phyloP scores from a whole-genome alignment of 2,113 vertebrate genomes.

The Alces alces region DNA sequence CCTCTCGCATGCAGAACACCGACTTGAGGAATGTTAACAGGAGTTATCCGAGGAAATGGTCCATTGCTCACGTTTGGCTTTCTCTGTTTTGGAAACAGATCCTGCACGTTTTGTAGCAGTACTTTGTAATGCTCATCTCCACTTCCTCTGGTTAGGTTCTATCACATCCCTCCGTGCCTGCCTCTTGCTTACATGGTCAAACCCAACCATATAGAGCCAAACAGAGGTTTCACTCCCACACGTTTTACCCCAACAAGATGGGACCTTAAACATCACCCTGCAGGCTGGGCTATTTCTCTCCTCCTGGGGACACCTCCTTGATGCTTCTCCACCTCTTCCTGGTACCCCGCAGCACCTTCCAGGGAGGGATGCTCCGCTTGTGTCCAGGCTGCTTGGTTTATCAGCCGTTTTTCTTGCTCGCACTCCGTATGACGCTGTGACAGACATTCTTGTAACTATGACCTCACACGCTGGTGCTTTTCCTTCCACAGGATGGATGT shows the following conservation, averaged over 20 bases:
- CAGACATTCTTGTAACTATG: background rate
- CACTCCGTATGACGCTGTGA: background rate
- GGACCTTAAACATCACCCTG: background rate
- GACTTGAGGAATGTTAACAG: background rate
- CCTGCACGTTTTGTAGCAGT: background rate
- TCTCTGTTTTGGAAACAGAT: rapidly evolving
- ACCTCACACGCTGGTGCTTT: background rate
- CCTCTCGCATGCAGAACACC: background rate
- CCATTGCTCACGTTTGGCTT: background rate
- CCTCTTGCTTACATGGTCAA: background rate
- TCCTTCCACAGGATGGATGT: background rate
- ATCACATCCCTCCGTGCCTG: rapidly evolving
- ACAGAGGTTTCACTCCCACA: background rate
- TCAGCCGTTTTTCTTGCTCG: background rate
- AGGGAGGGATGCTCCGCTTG: background rate
- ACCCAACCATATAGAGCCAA: background rate
- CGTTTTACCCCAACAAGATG: background rate
- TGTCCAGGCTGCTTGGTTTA: background rate
- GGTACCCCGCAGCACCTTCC: background rate
- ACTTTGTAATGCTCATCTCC: background rate
- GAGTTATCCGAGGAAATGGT: background rate
- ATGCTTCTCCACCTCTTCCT: too few relatives aligned
- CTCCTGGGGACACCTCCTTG: background rate
- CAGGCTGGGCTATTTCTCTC: background rate
- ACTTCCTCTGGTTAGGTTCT: background rate